These are phyloP conservation scores for Malurus alboscapulatus DNA, from an alignment of 2,113 vertebrate species.

Conservation along the genomic window DNA sequence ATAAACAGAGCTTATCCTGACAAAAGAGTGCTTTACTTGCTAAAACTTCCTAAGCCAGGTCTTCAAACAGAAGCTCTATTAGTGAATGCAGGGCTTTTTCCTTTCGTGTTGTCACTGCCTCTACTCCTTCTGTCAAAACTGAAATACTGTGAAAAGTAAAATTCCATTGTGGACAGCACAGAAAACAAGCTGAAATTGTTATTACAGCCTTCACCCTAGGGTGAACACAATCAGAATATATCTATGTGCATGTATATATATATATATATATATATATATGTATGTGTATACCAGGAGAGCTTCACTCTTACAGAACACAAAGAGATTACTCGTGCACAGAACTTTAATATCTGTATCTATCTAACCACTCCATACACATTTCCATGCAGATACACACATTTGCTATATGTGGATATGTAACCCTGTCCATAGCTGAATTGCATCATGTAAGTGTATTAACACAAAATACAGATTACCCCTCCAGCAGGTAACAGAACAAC, in stretches of 20 bases:
- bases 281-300: background rate
- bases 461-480: background rate
- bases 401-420: accelerated
- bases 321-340: background rate
- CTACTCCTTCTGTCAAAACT: background rate
- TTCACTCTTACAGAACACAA: background rate
- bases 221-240: background rate
- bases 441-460: background rate
- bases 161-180: background rate
- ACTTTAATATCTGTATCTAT: background rate
- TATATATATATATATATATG: background rate
- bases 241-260: too few relatives aligned
- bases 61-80: background rate
- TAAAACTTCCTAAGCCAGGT: constrained; percentile 21
- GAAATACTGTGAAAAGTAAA: background rate
- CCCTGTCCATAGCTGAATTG: background rate
- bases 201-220: background rate
- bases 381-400: background rate
- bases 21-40: constrained; percentile 11
- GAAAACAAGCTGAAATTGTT: background rate
- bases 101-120: background rate
- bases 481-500: background rate
- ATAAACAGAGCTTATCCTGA: constrained; percentile 2
- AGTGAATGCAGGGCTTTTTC: background rate
- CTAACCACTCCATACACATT: background rate